Base-by-base conservation (phyloP, 1,140 invertebrate genomes). In the Trichonephila clavipes region DNA sequence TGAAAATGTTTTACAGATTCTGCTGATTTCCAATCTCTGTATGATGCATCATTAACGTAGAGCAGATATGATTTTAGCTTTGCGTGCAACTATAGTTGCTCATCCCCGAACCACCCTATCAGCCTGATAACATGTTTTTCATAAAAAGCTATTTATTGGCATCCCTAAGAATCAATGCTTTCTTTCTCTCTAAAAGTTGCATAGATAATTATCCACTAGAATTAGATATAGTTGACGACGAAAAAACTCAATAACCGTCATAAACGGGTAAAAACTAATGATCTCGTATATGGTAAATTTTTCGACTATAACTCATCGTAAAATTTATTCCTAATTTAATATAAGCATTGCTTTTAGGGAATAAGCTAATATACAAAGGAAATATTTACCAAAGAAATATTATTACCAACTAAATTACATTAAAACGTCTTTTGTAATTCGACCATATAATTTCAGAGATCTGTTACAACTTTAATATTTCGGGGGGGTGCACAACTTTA, bases 61-160 rank as follows among this genome's bases (percentile, higher is more conserved):
- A 85, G n/a, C 21, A 85, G 86, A 58, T 89, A 72, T 89, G 66
- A 77, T 89, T 89, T 89, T 44, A 40, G 40, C 62, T 58, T 89
- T 72, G 88, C 88, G 88, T 89, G 88, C 19, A 34, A 18, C 72
- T 77, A 77, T 10, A 77, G 6, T 77, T 18, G 16, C 72, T 34
- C 66, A 18, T 28, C 72, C 72, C 72, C 28, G 14, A 18, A 77
- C 24, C 72, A 34, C 72, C 72, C 28, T 77, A 40, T 40, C 72
- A 77, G 44, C 40, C 82, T 83, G 44, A 83, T 83, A 83, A 59
- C 82, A 83, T 83, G 82, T 59, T 83, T 83, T 83, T 83, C 82
- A 4, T n/a, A 58, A 51, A 83, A 59, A 58, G 44, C 82, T 59
- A 51, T 51, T 83, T 83, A 83, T 83, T 83, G 82, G 82, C 44